Conservation (phyloP, 2,113 vertebrate species). For the Chionis minor region DNA sequence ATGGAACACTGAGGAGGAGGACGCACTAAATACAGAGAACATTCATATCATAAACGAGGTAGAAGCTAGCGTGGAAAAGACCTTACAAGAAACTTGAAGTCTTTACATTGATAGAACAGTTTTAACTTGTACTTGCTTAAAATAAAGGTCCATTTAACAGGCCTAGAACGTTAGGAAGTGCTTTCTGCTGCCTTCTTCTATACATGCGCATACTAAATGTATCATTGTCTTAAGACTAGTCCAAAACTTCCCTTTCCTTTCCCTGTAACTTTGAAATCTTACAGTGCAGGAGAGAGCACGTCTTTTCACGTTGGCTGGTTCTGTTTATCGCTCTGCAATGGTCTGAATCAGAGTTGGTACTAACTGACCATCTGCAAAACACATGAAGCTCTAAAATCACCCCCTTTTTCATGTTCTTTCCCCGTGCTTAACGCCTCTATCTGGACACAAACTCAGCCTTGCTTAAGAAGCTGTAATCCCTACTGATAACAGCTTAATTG, state of each 20-base stretch:
- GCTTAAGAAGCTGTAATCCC: background rate
- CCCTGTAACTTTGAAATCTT: background rate
- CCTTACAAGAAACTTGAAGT: background rate
- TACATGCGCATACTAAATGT: background rate
- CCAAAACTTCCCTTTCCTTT: background rate
- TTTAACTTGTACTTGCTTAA: background rate
- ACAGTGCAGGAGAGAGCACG: background rate
- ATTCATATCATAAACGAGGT: background rate
- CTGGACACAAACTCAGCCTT: background rate
- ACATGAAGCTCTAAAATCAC: background rate
- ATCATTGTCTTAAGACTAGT: background rate
- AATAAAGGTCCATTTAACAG: background rate
- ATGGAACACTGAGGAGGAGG: background rate
- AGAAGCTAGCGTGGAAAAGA: background rate
- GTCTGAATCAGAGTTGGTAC: background rate
- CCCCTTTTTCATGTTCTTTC: background rate
- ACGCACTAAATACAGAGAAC: background rate
- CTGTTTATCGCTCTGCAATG: background rate
- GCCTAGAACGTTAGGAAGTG: background rate
- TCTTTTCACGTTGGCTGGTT: background rate
- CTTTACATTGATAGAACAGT: background rate
- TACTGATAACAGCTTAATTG: background rate
- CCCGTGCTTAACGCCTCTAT: background rate
- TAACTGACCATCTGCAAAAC: background rate
- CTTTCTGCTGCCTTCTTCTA: background rate